Base-by-base conservation (phyloP, 2,888 invertebrate species). In the Odontocolon sp. region DNA sequence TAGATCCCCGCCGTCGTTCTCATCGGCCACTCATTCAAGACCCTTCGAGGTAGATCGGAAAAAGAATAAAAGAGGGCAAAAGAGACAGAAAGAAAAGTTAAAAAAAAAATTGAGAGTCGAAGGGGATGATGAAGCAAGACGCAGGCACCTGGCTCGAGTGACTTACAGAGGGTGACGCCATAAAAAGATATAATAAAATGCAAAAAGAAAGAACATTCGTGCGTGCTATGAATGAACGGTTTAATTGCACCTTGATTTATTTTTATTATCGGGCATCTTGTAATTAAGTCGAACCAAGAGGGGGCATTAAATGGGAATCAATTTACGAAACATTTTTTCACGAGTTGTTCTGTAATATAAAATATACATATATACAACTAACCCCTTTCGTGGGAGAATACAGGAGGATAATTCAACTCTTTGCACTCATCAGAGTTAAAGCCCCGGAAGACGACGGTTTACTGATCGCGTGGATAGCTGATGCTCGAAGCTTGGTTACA, bases 21-120 rank as follows among this genome's bases (percentile, higher is more conserved):
- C 75, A 47, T 71, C 28, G 63, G 57, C 57, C 28, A 54, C 50
- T 57, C 71, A 28, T 74, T 70, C 36, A 16, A 36, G 70, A 63
- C 50, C 38, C 54, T n/a, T 36, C 47, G 47, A 36, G 42, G 40
- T 61, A 57, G 67, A 59, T 72, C 66, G 36, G 59, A 47, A 54
- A 61, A 68, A 78, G 77, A 57, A 64, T 40, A 67, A 52, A 66
- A 45, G 63, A 64, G 59, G n/a, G n/a, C n/a, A 64, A 31, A 73
- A 11, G 33, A 11, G 36, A 66, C 52, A 56, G 66, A 36, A 63
- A 57, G 26, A 57, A 50, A 38, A 18, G 45, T 6, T 9, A 42
- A 16, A 38, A 31, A 47, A 14, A 9, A 61, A 59, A 16, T 23
- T 11, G 56, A 21, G 45, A 26, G 21, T 16, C 16, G 47, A 47